Conservation (phyloP, 2,113 vertebrate species). For the Gopherus flavomarginatus region DNA sequence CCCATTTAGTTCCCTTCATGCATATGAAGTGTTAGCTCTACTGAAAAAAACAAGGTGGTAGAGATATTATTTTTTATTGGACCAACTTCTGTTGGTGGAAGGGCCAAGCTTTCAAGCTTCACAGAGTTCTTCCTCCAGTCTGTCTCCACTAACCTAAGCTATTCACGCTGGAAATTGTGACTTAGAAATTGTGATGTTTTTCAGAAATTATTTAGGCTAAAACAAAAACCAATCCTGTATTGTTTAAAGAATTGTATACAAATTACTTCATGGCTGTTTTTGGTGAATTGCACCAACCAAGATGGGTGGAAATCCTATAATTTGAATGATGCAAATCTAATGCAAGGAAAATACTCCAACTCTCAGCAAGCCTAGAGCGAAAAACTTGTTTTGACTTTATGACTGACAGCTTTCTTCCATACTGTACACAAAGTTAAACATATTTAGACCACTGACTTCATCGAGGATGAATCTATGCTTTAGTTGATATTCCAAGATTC, state of each 20-base stretch:
- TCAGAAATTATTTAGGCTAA: background rate
- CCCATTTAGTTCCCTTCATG: background rate
- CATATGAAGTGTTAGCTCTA: background rate
- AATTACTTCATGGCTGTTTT: background rate
- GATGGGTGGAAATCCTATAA: background rate
- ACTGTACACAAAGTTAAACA: background rate
- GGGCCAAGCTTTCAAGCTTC: background rate
- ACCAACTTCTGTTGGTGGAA: background rate
- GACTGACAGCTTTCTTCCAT: background rate
- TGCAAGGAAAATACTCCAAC: background rate
- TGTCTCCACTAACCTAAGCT: background rate
- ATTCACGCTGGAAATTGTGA: background rate
- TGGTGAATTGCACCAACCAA: slow-evolving; percentile 10
- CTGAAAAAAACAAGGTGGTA: background rate
- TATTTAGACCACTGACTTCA: background rate
- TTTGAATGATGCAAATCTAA: background rate
- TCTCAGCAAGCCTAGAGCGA: background rate
- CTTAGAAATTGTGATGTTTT: background rate
- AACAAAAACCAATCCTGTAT: slow-evolving; percentile 8
- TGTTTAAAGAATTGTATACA: background rate
- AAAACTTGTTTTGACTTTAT: background rate
- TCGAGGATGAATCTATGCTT: background rate
- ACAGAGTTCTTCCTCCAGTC: background rate
- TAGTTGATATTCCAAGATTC: background rate
- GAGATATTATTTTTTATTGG: background rate